Base-by-base conservation (phyloP, 2,888 invertebrate species). In the Ceratothoa steindachneri region DNA sequence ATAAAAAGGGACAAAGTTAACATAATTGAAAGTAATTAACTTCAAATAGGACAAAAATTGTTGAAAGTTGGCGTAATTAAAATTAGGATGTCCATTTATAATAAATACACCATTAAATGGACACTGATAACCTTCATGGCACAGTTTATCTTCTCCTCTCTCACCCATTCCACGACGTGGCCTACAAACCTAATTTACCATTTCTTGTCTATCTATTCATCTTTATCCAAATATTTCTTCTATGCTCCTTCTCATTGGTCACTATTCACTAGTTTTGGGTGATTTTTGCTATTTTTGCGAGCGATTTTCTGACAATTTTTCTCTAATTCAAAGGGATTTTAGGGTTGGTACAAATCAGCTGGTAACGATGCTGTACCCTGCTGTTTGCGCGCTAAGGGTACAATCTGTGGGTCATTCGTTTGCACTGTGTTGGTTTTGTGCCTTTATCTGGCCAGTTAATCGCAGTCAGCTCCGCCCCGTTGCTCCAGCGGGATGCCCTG, bases 381-480 rank as follows among this genome's bases (percentile, higher is more conserved):
- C 24, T 60, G 22, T 60, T 60, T 22, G 60, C 60, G 60, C 60
- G 12, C 60, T 12, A 7, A 60, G 27, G 22, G 22, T 2, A 24
- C 60, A 60, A 60, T 60, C 60, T 60, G 19, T 22, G 27, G 60
- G 60, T 60, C 60, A 60, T 60, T 60, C 60, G 2, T 60, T 60
- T 60, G 60, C 60, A 60, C 60, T 60, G 60, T 60, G 60, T 60
- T 60, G 60, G 60, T 60, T 60, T 60, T 60, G 60, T 24, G 24
- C 60, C 60, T 12, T 60, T 60, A 60, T 60, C 60, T 60, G 60
- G n/a, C 60, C 27, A 60, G 60, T 60, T 60, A 60, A 60, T 60
- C 60, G 60, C 22, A 12, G 24, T 12, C 27, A 60, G 27, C 60
- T 60, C 60, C 60, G 24, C 60, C 60, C 27, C 60, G 22, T 24